Evolutionary conservation across 2,113 vertebrate species (phyloP).

Genomic region (Carettochelys insculpta): DNA sequence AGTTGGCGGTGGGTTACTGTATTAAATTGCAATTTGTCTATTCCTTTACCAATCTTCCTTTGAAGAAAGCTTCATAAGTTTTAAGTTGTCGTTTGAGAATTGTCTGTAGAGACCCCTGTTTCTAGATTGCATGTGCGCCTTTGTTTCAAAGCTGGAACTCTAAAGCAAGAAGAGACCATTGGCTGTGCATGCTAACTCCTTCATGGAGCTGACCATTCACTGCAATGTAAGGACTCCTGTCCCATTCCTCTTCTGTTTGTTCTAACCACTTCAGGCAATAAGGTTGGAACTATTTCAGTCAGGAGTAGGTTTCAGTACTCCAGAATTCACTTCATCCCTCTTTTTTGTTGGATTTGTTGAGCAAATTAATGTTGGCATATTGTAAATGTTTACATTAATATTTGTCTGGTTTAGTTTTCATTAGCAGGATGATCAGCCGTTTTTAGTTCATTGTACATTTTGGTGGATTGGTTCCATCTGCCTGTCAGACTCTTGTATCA

Average conservation of each 20-base stretch:
- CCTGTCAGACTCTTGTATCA: constrained; percentile 39
- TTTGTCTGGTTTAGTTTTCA: background rate
- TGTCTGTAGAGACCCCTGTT: background rate
- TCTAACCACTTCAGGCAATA: constrained; percentile 31
- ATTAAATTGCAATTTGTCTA: background rate
- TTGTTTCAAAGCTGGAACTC: background rate
- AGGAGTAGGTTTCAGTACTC: background rate
- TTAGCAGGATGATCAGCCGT: background rate
- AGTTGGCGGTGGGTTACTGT: constrained; percentile 56
- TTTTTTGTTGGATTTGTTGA: background rate
- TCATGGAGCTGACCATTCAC: background rate
- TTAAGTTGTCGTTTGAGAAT: background rate
- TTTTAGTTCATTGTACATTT: background rate
- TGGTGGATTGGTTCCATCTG: constrained; percentile 45
- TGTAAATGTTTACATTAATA: accelerated
- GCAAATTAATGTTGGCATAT: accelerated
- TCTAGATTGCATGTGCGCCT: background rate
- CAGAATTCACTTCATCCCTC: background rate
- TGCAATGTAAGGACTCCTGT: accelerated
- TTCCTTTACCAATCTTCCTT: background rate
- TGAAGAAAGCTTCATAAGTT: background rate
- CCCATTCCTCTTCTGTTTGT: background rate
- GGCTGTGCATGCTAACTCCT: constrained; percentile 8
- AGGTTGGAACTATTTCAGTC: background rate
- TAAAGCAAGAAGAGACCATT: background rate